Base-by-base conservation (phyloP, 2,888 invertebrate genomes). In the Miltochrista miniata region DNA sequence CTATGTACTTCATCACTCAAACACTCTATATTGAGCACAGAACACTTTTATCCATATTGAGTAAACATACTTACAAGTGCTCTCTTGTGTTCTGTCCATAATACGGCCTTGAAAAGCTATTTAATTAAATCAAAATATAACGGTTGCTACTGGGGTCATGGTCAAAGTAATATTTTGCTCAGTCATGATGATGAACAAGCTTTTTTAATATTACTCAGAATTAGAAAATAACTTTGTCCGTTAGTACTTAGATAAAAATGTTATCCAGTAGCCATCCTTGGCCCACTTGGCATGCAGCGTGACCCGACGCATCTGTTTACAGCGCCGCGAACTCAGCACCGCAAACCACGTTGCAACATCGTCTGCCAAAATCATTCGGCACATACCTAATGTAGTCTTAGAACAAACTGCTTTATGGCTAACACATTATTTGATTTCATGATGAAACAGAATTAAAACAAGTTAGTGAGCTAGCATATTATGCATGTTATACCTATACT, bases 221-320 rank as follows among this genome's bases (percentile, higher is more conserved):
- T 56, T 54, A 54, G 68, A 74, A 68, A 71, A 72, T 73, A 62
- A 70, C 43, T 54, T 59, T 64, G 60, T 54, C 60, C 56, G 62
- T 50, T 69, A 65, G 64, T 70, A 74, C 68, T 61, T 67, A 74
- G 74, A 72, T 63, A 76, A 78, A 77, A 79, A 79, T 68, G 62
- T 74, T 72, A 83, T 85, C 81, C 83, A 81, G 76, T 77, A 74
- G 61, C 54, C 66, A 80, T 86, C 88, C 87, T 87, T 89, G 88
- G 79, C 87, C 85, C 67, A 80, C 73, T 82, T 87, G 70, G 70
- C 67, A 64, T 55, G 57, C 72, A 74, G 76, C 85, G 85, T 84
- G 82, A 86, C 79, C 43, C 77, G 76, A 70, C 74, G 76, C 82
- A 80, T 82, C 79, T 78, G 76, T 60, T 70, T 54, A 68, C 59